Base-by-base conservation (phyloP, 2,113 vertebrate species). In the Cromileptes altivelis region DNA sequence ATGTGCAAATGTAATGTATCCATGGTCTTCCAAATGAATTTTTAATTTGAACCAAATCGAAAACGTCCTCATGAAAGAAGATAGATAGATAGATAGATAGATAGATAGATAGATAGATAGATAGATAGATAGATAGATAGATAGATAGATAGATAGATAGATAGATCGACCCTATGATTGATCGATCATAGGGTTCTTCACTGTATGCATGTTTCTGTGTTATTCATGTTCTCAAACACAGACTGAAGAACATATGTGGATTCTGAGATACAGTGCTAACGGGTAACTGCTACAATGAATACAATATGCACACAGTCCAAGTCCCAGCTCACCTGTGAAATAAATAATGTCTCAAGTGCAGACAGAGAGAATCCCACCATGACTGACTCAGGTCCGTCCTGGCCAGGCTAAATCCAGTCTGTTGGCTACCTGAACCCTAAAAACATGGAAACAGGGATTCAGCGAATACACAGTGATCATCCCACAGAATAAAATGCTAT, bases 401-500 rank as follows among this genome's bases (percentile, higher is more conserved):
- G 89, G 78, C 93, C 45, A 21, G 52, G 81, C 71, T 81, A 85
- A 94, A 92, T 90, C 90, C 90, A 88, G 79, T 86, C 77, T 87
- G 33, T 25, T 82, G 75, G 70, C 70, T 49, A 70, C 71, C 63
- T 76, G 86, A 89, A 90, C 85, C 78, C 77, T 65, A 80, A 85
- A 90, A 68, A 85, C 76, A 91, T 3, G 56, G 77, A 90, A 81
- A 86, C 65, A 85, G 64, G 58, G 47, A 83, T 85, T 92, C 85
- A 93, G 78, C 82, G 93, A 88, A 92, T 74, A 92, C 88, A 89
- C 82, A 81, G 62, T 83, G 70, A 93, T 94, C 85, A 84, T 79
- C 79, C 73, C 75, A 81, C 83, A 82, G 78, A 75, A 86, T 81
- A 78, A 87, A 89, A 85, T 82, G 86, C 81, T 73, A 81, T 88